Base-by-base conservation (phyloP, 2,113 vertebrate species). In the Craseonycteris thonglongyai region DNA sequence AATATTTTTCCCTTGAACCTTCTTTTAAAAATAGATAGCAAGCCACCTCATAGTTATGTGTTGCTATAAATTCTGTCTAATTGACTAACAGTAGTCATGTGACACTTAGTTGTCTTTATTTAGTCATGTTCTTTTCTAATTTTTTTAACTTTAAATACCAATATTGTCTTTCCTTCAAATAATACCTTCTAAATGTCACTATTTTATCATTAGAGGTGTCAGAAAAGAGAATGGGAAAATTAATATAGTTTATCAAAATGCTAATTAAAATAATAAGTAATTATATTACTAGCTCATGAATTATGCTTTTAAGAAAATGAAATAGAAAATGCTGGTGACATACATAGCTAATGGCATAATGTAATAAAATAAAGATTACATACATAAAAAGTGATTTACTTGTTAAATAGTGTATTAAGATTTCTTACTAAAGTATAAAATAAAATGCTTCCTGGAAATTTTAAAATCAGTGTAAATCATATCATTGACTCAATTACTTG, bases 391-490 rank as follows among this genome's bases (percentile, higher is more conserved):
- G 15, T 45, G 26, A 85, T 68, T 85, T 95, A 47, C 45, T 83
- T 87, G 2, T 90, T 84, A 94, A 90, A 16, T 6, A 89, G 8
- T 24, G 3, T 76, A 61, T 47, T 74, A 88, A 59, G 13, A 35
- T 88, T 59, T 87, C 19, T 74, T 90, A 75, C 5, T 92, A 80
- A 90, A 74, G 63, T 92, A 63, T 24, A 38, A 93, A 80, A 26
- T n/a, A 93, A 49, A 88, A 88, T 90, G 49, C 4, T 85, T 69
- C 38, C 30, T 51, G 33, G 58, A 49, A 24, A 82, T 91, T 95
- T 94, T 69, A 28, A 85, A 85, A 81, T 47, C 35, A 82, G 58
- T 74, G 7, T 1, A 72, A 96, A 93, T 90, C 69, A 96, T 65
- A 96, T 72, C 66, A 86, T 28, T 72, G 63, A 92, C 14, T 95